Evolutionary conservation across 2,113 vertebrate species (phyloP), one percentile per base, ranked within the genome.

Genomic region (Gila orcuttii): DNA sequence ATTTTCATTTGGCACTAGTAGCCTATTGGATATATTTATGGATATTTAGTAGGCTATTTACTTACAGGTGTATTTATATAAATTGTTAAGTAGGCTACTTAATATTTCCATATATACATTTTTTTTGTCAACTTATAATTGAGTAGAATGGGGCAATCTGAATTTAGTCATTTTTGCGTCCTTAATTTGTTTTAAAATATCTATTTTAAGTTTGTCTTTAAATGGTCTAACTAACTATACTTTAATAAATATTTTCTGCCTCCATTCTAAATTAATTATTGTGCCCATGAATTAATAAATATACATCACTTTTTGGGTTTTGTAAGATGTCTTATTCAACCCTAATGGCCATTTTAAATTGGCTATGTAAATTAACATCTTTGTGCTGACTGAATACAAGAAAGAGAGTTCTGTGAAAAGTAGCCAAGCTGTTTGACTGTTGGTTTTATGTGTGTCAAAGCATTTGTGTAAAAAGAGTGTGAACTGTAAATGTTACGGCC

Each of bases 401-500:
- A 50, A 50, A 75, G 2, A 75, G 42, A 28, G n/a, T 50, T 76
- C 45, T 50, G 6, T 69, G 19, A 39, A 25, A 28, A 13, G n/a
- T 25, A 25, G 7, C 23, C 50, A 11, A n/a, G 13, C 12, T 76
- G 3, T 76, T 28, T 55, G 17, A 52, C 28, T 50, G 8, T 50
- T 74, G 13, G 6, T 17, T 76, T 75, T 52, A 77, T 13, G 1
- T 31, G 9, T n/a, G 36, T 42, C 39, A 71, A 71, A 71, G 33
- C 57, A 25, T 19, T 79, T 79, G 52, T 79, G 21, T 60, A 42
- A 52, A 17, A 52, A 68, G 25, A 50, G 21, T 71, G 81, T 73
- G 66, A 55, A 71, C 25, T 71, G 81, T 71, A 31, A 55, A 57
- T 71, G 66, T 73, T 71, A 57, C 4, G 21, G 28, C 47, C 23